Base-by-base conservation (phyloP, 2,113 vertebrate genomes). In the Tetrax tetrax region DNA sequence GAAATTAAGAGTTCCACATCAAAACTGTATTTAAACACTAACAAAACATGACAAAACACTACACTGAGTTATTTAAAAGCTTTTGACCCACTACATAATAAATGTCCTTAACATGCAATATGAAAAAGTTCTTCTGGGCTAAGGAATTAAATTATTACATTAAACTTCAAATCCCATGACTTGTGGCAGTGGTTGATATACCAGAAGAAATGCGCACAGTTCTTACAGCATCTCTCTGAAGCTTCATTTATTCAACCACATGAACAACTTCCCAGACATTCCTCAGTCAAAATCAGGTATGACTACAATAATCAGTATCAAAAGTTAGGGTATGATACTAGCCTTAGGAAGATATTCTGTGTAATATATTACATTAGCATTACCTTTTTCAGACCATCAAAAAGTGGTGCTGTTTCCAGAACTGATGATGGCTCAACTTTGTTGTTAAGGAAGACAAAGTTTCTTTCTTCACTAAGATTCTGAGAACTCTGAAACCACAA, bases 331-430 rank as follows among this genome's bases (percentile, higher is more conserved):
- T 15, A 28, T 1, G 5, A 47, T 29, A 83, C 5, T 48, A 50
- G 22, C 43, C 24, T 57, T 83, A 61, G 28, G 35, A 66, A 87
- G 13, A 59, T 17, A 51, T 41, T 25, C 29, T 15, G 4, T 25
- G 8, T 16, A 74, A 47, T 18, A 9, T 8, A 66, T 43, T 31
- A 66, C 21, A 33, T 27, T 14, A 66, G 16, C 6, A 28, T 93
- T 96, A 99, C 99, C 98, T 98, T 97, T 97, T 98, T 98, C 77
- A 99, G 88, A 28, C 47, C 25, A 37, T 98, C 89, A 12, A 88
- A 97, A 71, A 99, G 78, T 3, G 99, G 98, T 10, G 98, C 96
- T 3, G 84, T 94, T 31, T 98, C 98, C 70, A 99, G n/a, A 87
- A 64, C 71, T 25, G 87, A 93, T 12, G 98, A 99, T 20, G 99